These are phyloP conservation scores for Sycophila texana DNA, from an alignment of 2,888 invertebrate species.

Conservation along the genomic window DNA sequence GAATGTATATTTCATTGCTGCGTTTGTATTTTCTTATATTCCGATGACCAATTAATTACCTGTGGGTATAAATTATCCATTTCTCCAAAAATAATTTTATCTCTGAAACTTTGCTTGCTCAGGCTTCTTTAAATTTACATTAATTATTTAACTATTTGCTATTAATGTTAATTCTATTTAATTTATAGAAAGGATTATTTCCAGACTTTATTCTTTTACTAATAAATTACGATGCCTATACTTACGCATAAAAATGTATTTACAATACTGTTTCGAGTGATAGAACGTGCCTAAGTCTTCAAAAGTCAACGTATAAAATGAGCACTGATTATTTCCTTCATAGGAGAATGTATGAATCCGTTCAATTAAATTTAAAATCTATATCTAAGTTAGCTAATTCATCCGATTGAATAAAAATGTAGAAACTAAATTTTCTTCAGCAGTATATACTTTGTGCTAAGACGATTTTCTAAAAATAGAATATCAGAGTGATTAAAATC, in stretches of 20 bases:
- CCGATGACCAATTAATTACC: no score
- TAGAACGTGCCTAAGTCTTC: conserved; percentile 52
- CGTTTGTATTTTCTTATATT: conserved; percentile 9
- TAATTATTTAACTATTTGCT: background rate
- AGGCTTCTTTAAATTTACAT: no score
- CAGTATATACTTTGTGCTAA: background rate
- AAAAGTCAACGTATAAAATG: conserved; percentile 26
- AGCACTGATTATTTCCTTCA: background rate
- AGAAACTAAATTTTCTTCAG: background rate
- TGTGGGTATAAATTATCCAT: no score
- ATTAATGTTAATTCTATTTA: background rate
- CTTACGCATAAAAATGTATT: conserved; percentile 32
- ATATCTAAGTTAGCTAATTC: background rate
- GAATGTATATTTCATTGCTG: background rate
- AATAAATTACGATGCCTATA: conserved; percentile 2
- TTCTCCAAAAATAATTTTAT: no score
- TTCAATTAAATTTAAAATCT: background rate
- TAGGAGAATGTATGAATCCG: background rate
- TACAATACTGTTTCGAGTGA: conserved; percentile 45
- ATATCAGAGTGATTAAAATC: background rate
- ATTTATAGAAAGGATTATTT: background rate
- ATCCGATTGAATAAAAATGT: conserved; percentile 6
- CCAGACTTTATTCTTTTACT: background rate
- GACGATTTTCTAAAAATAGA: background rate
- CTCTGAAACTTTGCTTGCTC: no score